Base-by-base conservation (phyloP, 2,888 invertebrate species). In the Heliconius ismenius region DNA sequence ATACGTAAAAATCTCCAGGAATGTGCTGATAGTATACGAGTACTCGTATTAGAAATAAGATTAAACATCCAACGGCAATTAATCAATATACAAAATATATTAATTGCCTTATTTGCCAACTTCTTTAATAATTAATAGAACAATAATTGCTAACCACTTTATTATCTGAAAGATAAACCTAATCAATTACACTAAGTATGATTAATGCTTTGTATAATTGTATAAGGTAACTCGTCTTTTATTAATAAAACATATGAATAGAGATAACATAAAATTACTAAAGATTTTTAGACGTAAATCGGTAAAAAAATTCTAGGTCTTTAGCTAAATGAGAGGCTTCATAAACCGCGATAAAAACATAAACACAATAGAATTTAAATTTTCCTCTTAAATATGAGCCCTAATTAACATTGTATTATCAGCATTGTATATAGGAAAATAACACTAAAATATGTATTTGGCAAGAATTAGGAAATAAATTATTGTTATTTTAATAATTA, bases 101-200 rank as follows among this genome's bases (percentile, higher is more conserved):
- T 9, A 32, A 64, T 64, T 64, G 18, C 18, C 6, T 49, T 49
- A 18, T 49, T 49, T 49, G 49, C 7, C 18, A 28, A 64, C 4
- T 32, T 32, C 15, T 26, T 26, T 28, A 26, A 21, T 64, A 64
- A 28, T 63, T 63, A 63, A 64, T 28, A 10, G 24, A 10, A 13
- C 11, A 26, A 21, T 21, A 18, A 32, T 32, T n/a, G 32, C 64
- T 21, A 28, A n/a, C 43, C 18, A 18, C 10, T 26, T 49, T 43
- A 4, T 28, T 69, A 69, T 69, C 28, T 4, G 28, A 69, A 54
- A 26, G 69, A 32, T 69, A 54, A 69, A 49, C 21, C 11, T 69
- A 69, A 69, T 69, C n/a, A 49, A 69, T 69, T 21, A 9, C 18
- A 26, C 18, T 49, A 68, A 68, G 11, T 26, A 68, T 28, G 49